Base-by-base conservation (phyloP, 2,113 vertebrate species). In the Craseonycteris thonglongyai region DNA sequence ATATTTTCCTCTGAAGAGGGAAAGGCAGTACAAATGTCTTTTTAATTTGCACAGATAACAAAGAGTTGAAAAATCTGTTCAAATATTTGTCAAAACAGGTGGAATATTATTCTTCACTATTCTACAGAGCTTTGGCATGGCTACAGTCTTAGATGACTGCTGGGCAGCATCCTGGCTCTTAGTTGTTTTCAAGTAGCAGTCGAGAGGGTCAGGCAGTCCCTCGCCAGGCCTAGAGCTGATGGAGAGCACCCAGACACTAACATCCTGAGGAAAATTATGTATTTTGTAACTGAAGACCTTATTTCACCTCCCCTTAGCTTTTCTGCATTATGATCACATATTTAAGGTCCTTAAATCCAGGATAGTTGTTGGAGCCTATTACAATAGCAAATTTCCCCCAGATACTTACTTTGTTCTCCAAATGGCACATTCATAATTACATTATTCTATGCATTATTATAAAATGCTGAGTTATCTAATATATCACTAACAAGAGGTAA, bases 351-450 rank as follows among this genome's bases (percentile, higher is more conserved):
- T 94, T 95, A 90, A 95, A 88, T 38, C 74, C 38, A 47, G 90
- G 33, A 88, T 93, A 94, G 78, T 93, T 94, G 90, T 90, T 96
- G 81, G 47, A 95, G 65, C 30, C 91, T 94, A 97, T 94, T 96
- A 82, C 14, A 84, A 68, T 80, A 81, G 68, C 91, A 97, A 86
- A 94, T 96, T 96, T 38, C 80, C 91, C 49, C 59, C 87, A 92
- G 76, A 88, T 93, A 95, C 91, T 78, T 59, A 88, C 84, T 97
- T 97, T 82, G 68, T 96, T 97, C 72, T 92, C 76, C 72, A 97
- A 96, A 95, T 96, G 95, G 56, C 91, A 95, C 76, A 78, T 92
- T 88, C 56, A 94, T 96, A 94, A 94, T 95, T 91, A 91, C 59
- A 93, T 96, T 96, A 96, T 94, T 97, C 95, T 96, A 96, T 96